Conservation (phyloP, 2,113 vertebrate species). For the Anhinga anhinga region DNA sequence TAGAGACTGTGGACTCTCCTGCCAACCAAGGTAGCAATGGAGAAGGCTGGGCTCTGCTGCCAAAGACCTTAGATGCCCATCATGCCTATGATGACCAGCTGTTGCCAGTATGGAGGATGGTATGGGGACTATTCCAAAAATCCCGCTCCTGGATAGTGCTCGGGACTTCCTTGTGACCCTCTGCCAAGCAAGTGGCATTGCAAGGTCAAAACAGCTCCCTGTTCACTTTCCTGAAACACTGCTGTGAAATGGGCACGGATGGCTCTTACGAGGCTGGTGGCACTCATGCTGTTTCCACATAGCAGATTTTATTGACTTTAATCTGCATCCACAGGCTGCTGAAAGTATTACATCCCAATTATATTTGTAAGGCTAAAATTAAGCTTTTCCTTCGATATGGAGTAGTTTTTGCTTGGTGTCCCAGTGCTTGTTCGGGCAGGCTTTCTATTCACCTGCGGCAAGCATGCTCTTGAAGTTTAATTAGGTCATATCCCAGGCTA, state of each 20-base stretch:
- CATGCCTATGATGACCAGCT: not conserved
- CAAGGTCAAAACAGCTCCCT: not conserved
- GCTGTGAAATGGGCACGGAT: not conserved
- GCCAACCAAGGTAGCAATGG: not conserved
- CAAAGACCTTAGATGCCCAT: not conserved
- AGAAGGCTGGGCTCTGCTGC: not conserved
- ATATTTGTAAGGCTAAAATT: not conserved
- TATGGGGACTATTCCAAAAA: not conserved
- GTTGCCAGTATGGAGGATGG: not conserved
- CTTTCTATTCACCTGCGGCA: not conserved
- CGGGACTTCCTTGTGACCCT: not conserved
- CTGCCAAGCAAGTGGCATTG: not conserved
- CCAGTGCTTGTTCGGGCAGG: not conserved
- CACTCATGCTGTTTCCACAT: accelerated
- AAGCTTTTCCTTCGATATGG: not conserved
- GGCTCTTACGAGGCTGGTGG: not conserved
- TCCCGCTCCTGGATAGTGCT: not conserved
- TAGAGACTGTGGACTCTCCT: not conserved
- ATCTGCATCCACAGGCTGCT: not conserved
- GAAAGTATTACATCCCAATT: not conserved
- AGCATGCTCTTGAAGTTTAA: not conserved
- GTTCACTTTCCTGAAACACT: accelerated
- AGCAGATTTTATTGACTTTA: not conserved
- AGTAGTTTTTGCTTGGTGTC: not conserved
- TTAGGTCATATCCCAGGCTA: not conserved